Conservation (phyloP, 2,113 vertebrate species). For the Cynopterus brachyotis region DNA sequence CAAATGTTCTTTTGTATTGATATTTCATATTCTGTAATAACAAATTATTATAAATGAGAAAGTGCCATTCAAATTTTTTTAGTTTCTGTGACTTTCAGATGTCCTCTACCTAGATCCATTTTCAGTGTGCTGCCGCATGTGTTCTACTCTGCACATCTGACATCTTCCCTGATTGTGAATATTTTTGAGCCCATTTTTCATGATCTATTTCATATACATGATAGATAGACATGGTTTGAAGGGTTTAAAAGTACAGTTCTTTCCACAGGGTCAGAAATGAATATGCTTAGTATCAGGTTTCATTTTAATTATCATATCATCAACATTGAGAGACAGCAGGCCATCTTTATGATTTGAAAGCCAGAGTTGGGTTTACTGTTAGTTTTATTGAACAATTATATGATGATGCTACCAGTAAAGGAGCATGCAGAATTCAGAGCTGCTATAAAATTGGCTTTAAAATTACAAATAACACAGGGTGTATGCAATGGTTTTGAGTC, state of each 20-base stretch:
- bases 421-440: neutral
- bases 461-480: neutral
- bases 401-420: neutral
- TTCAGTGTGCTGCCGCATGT: rapidly evolving
- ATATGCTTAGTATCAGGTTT: neutral
- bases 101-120: neutral
- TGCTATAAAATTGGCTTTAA: slow-evolving; percentile 46
- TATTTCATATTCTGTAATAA: neutral
- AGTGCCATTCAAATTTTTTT: neutral
- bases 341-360: neutral
- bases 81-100: neutral
- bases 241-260: neutral
- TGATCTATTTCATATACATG: neutral
- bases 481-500: neutral
- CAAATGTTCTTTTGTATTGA: neutral
- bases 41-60: neutral
- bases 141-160: neutral
- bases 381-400: slow-evolving; percentile 36
- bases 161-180: neutral
- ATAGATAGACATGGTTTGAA: neutral
- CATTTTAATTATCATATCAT: slow-evolving; percentile 34
- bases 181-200: neutral
- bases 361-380: neutral
- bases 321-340: neutral
- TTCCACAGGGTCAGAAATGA: neutral